A percentile compares a stretch with the other conserved stretches of the same genome.
Conservation (phyloP, 2,113 vertebrate species). For the Herpailurus yagouaroundi region DNA sequence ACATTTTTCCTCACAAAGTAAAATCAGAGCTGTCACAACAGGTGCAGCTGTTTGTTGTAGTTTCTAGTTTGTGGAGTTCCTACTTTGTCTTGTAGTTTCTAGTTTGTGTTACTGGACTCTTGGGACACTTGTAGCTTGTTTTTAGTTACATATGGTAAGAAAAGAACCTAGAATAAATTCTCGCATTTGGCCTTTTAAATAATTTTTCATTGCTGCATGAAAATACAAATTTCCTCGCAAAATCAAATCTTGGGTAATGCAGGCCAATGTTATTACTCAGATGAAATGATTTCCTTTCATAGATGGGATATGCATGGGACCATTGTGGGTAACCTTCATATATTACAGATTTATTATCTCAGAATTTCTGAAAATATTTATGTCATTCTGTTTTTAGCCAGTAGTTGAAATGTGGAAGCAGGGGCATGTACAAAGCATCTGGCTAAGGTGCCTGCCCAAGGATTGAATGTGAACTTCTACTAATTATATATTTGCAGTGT, state of each 20-base stretch:
- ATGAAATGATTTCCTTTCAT: background rate
- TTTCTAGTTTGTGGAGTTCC: conserved; percentile 24
- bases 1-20: conserved; percentile 46
- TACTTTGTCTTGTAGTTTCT: background rate
- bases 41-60: conserved; percentile 30
- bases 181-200: background rate
- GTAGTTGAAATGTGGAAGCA: background rate
- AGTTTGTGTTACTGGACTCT: background rate
- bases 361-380: background rate
- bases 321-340: background rate
- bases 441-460: background rate
- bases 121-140: background rate
- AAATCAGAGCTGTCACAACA: conserved; percentile 40
- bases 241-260: background rate
- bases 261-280: background rate
- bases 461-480: background rate
- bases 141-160: background rate
- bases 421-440: background rate
- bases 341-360: background rate
- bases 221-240: background rate
- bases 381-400: background rate
- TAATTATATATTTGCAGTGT: background rate
- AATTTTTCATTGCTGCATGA: conserved; percentile 11
- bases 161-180: background rate
- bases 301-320: background rate